Evolutionary conservation across 2,113 vertebrate genomes (phyloP), one percentile per base, ranked within the genome.

Genomic region (Tragelaphus strepsiceros): DNA sequence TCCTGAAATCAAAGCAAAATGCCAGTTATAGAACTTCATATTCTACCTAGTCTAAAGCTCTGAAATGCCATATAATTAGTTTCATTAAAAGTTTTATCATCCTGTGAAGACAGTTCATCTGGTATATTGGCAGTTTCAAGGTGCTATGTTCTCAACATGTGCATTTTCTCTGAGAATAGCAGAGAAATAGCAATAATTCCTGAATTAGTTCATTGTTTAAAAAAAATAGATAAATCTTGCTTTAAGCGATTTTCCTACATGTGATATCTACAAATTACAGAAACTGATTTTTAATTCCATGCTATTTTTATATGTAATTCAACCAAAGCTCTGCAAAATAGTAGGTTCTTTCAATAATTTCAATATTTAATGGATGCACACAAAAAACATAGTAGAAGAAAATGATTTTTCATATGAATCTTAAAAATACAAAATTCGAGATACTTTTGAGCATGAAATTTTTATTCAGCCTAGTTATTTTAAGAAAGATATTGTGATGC

Each of bases 101-200:
- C 98, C 98, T 98, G 97, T 98, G 98, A 98, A 98, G 97, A 98
- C 98, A 98, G 98, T 98, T 98, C 96, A 98, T 98, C 98, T 98
- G 95, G 97, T 98, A 81, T 98, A 96, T 88, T 97, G 96, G 97
- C 98, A 98, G 98, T 98, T 98, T 98, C 92, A 98, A 98, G 97
- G 98, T 98, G 94, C 98, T 98, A 98, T 97, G 93, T 98, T 98
- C 17, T 98, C 97, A 98, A 98, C 94, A 98, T 96, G 95, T 98
- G 97, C 94, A 61, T 96, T 98, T 98, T 98, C 95, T 98, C 98
- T 97, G 95, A 96, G 98, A 98, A 98, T 97, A 71, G n/a, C 17
- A 71, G n/a, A 35, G 17, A 71, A n/a, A 71, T 35, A 97, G 96
- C 94, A 98, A 98, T 98, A 98, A 98, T 98, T 98, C 74, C 96